These are phyloP conservation scores for Formica exsecta DNA, from an alignment of 1,140 invertebrate genomes.

Conservation along the genomic window DNA sequence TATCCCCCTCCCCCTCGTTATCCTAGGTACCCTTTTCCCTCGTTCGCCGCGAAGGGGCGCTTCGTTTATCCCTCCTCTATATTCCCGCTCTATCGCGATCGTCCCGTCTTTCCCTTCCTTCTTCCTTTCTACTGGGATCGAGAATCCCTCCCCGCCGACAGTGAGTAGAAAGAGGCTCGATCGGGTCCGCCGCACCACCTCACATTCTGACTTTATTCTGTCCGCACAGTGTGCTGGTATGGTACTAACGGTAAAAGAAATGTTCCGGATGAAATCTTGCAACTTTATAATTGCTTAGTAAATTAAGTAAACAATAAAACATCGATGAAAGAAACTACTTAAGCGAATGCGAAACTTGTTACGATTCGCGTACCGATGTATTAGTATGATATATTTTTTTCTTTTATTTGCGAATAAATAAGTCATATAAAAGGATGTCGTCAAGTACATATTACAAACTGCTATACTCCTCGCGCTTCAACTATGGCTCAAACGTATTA, in stretches of 20 bases:
- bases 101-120: not conserved
- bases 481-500: not conserved
- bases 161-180: conserved; percentile 55
- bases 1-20: not conserved
- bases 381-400: not conserved
- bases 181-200: conserved; percentile 49
- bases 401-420: not conserved
- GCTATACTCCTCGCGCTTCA: not conserved
- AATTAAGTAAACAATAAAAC: conserved; percentile 1
- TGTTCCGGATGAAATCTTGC: conserved; percentile 25
- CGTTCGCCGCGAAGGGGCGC: conserved; percentile 21
- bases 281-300: conserved; percentile 42
- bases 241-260: not conserved
- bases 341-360: not conserved
- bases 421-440: not conserved
- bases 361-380: not conserved
- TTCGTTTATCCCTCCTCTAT: conserved; percentile 18
- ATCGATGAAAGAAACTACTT: conserved; percentile 18
- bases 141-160: too few relatives aligned
- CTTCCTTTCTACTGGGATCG: too few relatives aligned
- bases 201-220: conserved; percentile 43
- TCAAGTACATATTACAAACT: not conserved
- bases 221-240: not conserved
- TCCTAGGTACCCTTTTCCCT: not conserved
- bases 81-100: conserved; percentile 5